Percentiles rank a stretch among this genome's conserved stretches.
phyloP scores from a whole-genome alignment of 1,140 invertebrate genomes.

The Tenebrio molitor region DNA sequence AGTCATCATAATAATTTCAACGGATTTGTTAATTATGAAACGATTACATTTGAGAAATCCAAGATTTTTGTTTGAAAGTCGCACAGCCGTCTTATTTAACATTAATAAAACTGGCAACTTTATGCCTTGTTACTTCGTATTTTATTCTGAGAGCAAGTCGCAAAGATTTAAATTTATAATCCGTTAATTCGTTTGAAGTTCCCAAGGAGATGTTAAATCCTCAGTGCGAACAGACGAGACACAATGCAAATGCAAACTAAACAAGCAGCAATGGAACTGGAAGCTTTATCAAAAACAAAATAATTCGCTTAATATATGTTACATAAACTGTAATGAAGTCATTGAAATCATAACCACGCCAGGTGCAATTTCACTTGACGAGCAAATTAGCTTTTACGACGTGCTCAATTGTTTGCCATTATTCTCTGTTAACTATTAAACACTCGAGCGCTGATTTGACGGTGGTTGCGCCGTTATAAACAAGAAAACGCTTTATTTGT shows the following conservation, averaged over 20 bases:
- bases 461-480: no score
- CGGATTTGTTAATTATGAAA: no score
- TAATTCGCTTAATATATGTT: neutral
- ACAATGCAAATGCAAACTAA: slow-evolving; percentile 11
- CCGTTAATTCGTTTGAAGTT: slow-evolving; percentile 18
- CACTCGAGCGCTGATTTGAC: no score
- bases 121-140: neutral
- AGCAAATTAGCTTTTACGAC: neutral
- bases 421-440: neutral
- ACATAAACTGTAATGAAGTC: neutral
- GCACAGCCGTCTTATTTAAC: slow-evolving; percentile 7
- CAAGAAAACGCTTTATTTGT: no score
- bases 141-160: neutral
- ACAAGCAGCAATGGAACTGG: neutral
- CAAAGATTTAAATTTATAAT: slow-evolving; percentile 23
- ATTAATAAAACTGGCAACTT: neutral
- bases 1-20: no score
- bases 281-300: slow-evolving; percentile 1
- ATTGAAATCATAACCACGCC: neutral
- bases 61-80: no score
- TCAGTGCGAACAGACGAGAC: neutral
- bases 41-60: no score
- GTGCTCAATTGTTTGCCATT: neutral
- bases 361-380: neutral
- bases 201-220: slow-evolving; percentile 12